Conservation (phyloP, 2,888 invertebrate species). For the Drosophila anomelani region DNA sequence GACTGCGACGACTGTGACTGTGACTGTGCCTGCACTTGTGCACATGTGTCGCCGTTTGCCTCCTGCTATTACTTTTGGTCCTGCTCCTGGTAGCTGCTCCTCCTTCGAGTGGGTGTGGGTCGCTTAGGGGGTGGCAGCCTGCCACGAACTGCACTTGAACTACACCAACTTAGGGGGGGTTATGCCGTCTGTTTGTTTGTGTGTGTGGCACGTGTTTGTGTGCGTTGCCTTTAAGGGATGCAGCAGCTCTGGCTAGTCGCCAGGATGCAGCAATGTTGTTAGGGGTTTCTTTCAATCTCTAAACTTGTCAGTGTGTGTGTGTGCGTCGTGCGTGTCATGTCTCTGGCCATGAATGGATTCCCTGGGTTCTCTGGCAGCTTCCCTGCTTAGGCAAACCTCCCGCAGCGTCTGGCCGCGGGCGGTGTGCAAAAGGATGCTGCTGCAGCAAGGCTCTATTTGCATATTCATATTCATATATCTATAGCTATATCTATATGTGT, state of each 20-base stretch:
- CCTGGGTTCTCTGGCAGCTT: not conserved
- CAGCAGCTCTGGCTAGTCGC: constrained; percentile 39
- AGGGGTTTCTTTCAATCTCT: constrained; percentile 61
- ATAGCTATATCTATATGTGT: not conserved
- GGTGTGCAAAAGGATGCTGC: constrained; percentile 1
- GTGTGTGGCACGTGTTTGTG: constrained; percentile 6
- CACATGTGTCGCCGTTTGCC: constrained; percentile 76
- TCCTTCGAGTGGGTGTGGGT: not conserved
- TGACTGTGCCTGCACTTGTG: constrained; percentile 67
- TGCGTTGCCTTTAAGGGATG: constrained; percentile 70
- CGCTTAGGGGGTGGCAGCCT: not conserved
- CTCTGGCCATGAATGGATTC: not conserved
- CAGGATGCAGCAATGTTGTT: constrained; percentile 63
- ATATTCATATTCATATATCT: constrained; percentile 71
- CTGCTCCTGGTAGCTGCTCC: not conserved
- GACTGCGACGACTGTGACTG: not conserved
- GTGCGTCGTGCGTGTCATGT: constrained; percentile 19
- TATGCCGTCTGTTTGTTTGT: not conserved
- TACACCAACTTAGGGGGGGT: constrained; percentile 49
- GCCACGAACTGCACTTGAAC: constrained; percentile 70
- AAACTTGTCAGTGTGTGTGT: constrained; percentile 50
- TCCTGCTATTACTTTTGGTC: not conserved
- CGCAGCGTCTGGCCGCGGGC: constrained; percentile 24
- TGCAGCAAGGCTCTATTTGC: constrained; percentile 63
- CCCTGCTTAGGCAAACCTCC: constrained; percentile 68